Percentiles rank a stretch among this genome's conserved stretches.
These are phyloP conservation scores for Equus quagga DNA, from an alignment of 2,113 vertebrate species.

Conservation along the genomic window DNA sequence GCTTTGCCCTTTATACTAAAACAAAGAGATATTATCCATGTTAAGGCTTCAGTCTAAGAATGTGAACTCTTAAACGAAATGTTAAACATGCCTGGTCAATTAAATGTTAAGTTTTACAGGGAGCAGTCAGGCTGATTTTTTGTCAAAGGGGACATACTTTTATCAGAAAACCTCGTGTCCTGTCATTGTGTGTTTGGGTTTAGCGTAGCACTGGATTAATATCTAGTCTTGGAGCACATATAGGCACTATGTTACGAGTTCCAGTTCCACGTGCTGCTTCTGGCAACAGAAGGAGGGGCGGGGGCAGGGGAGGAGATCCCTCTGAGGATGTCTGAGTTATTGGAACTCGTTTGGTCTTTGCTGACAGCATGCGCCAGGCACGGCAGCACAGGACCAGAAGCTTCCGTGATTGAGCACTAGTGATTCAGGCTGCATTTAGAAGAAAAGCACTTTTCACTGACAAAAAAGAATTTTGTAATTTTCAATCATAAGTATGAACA, in stretches of 20 bases:
- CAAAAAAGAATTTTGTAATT: not conserved
- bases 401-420: not conserved
- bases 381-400: accelerated
- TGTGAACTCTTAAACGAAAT: not conserved
- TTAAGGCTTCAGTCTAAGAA: not conserved
- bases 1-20: not conserved
- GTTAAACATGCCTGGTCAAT: not conserved
- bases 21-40: not conserved
- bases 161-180: not conserved
- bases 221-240: not conserved
- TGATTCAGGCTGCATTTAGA: not conserved
- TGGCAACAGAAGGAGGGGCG: not conserved
- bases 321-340: not conserved
- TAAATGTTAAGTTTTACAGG: not conserved
- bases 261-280: not conserved
- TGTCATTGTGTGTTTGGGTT: not conserved
- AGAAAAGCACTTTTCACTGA: not conserved
- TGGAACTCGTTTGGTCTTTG: not conserved
- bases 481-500: not conserved
- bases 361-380: accelerated
- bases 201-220: not conserved
- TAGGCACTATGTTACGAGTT: not conserved
- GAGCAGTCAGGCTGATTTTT: not conserved
- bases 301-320: not conserved
- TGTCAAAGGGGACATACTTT: not conserved